These are phyloP conservation scores for Artemia franciscana DNA, from an alignment of 1,140 invertebrate species.

Conservation along the genomic window DNA sequence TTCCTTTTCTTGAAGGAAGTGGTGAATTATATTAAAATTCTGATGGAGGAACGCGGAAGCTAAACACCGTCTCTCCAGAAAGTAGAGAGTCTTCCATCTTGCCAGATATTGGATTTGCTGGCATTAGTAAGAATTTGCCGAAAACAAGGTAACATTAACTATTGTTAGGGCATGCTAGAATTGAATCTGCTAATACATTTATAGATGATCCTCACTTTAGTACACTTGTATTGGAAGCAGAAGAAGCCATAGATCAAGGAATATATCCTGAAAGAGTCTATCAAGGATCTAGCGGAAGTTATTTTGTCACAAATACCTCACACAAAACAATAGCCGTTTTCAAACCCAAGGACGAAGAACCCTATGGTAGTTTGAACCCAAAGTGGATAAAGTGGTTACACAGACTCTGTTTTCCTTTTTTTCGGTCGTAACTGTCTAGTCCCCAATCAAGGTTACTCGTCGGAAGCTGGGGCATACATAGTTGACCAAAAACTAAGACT, in stretches of 20 bases:
- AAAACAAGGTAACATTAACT: not conserved
- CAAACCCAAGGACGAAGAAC: conserved; percentile 98
- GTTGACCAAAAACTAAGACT: conserved; percentile 90
- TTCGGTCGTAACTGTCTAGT: conserved; percentile 95
- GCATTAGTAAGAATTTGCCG: not conserved
- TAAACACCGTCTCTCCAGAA: not conserved
- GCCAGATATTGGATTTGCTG: not conserved
- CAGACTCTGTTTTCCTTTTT: conserved; percentile 95
- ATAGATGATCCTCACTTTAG: conserved; percentile 81
- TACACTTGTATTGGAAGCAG: conserved; percentile 67
- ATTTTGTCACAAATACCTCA: conserved; percentile 89
- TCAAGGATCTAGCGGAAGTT: conserved; percentile 93
- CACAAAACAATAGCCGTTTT: conserved; percentile 91
- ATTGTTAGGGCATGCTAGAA: too few relatives aligned
- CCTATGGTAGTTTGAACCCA: conserved; percentile 90
- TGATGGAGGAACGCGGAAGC: not conserved
- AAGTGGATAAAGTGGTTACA: conserved; percentile 99
- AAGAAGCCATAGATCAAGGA: conserved; percentile 79
- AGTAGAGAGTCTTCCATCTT: not conserved
- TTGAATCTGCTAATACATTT: too few relatives aligned
- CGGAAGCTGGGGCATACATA: conserved; percentile 77
- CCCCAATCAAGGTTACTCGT: conserved; percentile 95
- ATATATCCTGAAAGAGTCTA: conserved; percentile 89
- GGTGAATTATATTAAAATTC: not conserved
- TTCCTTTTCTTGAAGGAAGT: not conserved